Percentiles rank a stretch among this genome's conserved stretches.
These are phyloP conservation scores for Ladona fulva DNA, from an alignment of 1,140 invertebrate genomes.

Conservation along the genomic window DNA sequence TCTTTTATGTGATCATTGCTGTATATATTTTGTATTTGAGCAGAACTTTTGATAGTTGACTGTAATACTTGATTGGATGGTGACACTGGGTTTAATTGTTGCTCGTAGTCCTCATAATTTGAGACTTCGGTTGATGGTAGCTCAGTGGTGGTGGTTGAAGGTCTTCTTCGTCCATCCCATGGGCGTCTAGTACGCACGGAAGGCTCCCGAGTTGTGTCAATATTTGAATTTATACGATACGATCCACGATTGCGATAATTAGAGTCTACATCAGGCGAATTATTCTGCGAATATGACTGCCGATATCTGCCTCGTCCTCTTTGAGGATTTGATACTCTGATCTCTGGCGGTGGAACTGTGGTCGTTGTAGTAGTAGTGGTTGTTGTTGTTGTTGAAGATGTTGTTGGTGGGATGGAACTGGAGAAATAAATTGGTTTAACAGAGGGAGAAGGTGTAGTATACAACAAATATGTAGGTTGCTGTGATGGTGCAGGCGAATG, in stretches of 20 bases:
- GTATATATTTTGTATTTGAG: too few relatives aligned
- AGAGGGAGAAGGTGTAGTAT: not conserved
- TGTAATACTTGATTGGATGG: too few relatives aligned
- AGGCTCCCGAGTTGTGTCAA: not conserved
- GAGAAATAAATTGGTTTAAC: not conserved
- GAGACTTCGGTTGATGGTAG: not conserved
- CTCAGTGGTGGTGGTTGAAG: not conserved
- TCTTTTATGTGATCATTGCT: not conserved
- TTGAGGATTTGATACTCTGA: slow-evolving; percentile 30
- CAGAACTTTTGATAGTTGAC: too few relatives aligned
- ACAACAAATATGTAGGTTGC: too few relatives aligned
- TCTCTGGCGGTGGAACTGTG: slow-evolving; percentile 29
- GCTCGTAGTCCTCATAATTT: too few relatives aligned
- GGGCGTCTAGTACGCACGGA: not conserved
- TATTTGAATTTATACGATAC: not conserved
- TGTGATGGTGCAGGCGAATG: not conserved
- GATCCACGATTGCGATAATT: not conserved
- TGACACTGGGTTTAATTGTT: too few relatives aligned
- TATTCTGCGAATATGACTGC: slow-evolving; percentile 23
- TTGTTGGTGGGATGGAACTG: not conserved
- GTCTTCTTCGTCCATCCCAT: not conserved
- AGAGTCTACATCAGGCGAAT: not conserved
- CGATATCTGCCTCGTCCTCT: slow-evolving; percentile 31
- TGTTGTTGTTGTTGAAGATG: slow-evolving; percentile 18
- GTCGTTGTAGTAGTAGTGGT: slow-evolving; percentile 27